A percentile compares a stretch with the other conserved stretches of the same genome.
Conservation (phyloP, 2,113 vertebrate genomes). For the Pica pica region DNA sequence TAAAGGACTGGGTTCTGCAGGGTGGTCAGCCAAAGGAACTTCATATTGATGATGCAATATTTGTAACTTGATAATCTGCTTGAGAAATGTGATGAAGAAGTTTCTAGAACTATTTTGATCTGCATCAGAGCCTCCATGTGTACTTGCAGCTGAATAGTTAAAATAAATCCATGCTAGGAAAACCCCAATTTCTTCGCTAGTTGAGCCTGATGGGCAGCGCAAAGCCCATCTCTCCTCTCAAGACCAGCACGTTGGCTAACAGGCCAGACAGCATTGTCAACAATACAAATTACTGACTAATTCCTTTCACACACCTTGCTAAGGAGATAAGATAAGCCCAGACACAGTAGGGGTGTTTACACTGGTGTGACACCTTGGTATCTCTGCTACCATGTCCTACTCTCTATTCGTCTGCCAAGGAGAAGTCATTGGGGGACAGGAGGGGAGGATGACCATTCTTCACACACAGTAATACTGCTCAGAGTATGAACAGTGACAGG, state of each 20-base stretch:
- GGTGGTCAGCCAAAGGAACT: background rate
- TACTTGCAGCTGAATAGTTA: background rate
- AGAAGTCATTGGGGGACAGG: background rate
- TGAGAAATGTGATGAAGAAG: background rate
- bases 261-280: background rate
- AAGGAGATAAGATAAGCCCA: background rate
- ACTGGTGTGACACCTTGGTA: background rate
- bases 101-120: background rate
- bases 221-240: background rate
- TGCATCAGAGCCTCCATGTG: background rate
- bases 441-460: background rate
- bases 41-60: background rate
- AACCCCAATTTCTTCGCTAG: background rate
- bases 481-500: background rate
- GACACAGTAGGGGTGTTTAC: background rate
- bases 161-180: background rate
- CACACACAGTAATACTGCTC: background rate
- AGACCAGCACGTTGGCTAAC: background rate
- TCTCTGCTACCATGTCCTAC: background rate
- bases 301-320: conserved; percentile 15
- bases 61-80: background rate
- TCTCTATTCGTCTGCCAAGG: background rate
- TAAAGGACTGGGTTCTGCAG: background rate
- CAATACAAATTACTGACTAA: conserved; percentile 11
- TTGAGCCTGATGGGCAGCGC: background rate